Evolutionary conservation across 2,797 vertebrate genomes (phyloP), one percentile per base, ranked within the genome.

Genomic region (Heterohyrax brucei): DNA sequence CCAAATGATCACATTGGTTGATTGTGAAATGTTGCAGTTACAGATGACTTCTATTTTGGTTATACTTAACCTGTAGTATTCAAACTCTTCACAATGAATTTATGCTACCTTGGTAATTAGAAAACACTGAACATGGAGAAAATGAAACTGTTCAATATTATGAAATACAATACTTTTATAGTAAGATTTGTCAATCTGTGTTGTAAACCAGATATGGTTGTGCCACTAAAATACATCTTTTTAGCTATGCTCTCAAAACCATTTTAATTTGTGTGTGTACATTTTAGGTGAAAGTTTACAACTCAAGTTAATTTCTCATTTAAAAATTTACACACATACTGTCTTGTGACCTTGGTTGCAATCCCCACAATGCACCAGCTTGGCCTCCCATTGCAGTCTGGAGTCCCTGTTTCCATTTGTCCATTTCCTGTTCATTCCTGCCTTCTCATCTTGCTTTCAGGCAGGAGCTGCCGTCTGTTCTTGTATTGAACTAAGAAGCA

Each of bases 21-120:
- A 61, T 30, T 91, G 3, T 68, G 28, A 59, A 59, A 75, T 79
- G 2, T 91, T 91, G 19, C 16, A 14, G 64, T 88, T 78, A 76
- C 70, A 66, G 64, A 19, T 80, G 56, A 68, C 50, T 84, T 94
- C 88, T 77, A 78, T 70, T 86, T 93, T 72, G 8, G 85, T 95
- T 95, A 21, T 72, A 21, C 19, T 89, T 76, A 53, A 53, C 73
- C 68, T 90, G 28, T 84, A 53, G n/a, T 84, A 96, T 94, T 78
- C 46, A 93, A 84, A 66, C 33, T 87, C 28, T 93, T 85, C 28
- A 7, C 91, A 46, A 44, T 80, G 44, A 91, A 39, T 13, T 22
- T 46, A 1, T 44, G 24, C 82, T 88, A 82, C n/a, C 91, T 95
- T 66, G 75, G 5, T 88, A 59, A 77, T 10, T 19, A 48, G 59